Evolutionary conservation across 2,797 vertebrate species (phyloP), one percentile per base, ranked within the genome.

Genomic region (Sphenopsis melanotis): DNA sequence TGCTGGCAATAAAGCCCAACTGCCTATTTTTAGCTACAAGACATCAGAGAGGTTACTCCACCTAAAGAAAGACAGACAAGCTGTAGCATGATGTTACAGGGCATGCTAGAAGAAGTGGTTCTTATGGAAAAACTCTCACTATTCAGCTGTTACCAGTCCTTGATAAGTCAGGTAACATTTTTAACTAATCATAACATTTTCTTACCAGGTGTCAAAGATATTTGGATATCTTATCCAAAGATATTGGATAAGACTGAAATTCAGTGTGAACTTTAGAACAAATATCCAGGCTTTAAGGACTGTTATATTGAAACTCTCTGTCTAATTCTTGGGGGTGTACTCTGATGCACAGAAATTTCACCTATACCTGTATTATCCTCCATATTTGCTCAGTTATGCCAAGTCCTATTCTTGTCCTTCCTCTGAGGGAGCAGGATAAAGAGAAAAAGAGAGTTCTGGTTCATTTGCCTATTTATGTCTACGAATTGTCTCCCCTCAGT

Each of bases 1-100:
- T 88, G 91, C 56, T 68, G 72, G 53, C 71, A 80, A 81, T 94
- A 89, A 95, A 95, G 84, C 63, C 32, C 64, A 80, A 93, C 26
- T 81, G 65, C 55, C 37, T 85, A 1, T 61, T 72, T 93, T 71
- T 75, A 84, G 76, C 77, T 89, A 44, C 39, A 82, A 52, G 56
- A 68, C 30, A 63, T 59, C 4, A 55, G 34, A 76, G 59, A 84
- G 37, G 49, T 88, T 66, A 34, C 37, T 94, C 64, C 36, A 68
- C 80, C 68, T 89, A 42, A 10, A 72, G n/a, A 47, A 94, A 18
- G 52, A 49, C 12, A 92, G 72, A 63, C 44, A 91, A 88, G 47
- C 41, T 60, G 21, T 26, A 91, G 24, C 39, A 63, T 50, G 49
- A 42, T 24, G 7, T 81, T 82, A 68, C 9, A 32, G 29, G 49